These are phyloP conservation scores for Arrhamphus sclerolepis DNA, from an alignment of 2,797 vertebrate species.

Conservation along the genomic window DNA sequence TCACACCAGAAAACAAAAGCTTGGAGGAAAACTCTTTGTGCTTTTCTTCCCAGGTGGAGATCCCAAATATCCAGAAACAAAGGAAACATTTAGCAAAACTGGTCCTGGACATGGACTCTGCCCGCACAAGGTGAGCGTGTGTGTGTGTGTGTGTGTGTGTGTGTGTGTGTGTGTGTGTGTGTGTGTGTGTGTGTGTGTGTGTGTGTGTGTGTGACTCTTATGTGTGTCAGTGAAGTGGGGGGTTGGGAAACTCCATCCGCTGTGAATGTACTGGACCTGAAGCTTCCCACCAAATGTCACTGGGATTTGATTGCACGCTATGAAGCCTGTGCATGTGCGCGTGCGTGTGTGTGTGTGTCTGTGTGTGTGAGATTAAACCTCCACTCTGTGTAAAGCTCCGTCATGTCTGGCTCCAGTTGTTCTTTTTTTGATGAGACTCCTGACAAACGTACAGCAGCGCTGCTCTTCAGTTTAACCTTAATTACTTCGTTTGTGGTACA, in stretches of 20 bases:
- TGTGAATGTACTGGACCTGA: conserved; percentile 40
- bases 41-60: conserved; percentile 86
- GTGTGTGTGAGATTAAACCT: neutral
- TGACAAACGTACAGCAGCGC: neutral
- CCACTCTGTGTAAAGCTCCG: neutral
- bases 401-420: neutral
- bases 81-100: conserved; percentile 96
- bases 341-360: too few relatives aligned
- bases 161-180: neutral
- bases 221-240: too few relatives aligned
- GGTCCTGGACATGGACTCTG: conserved; percentile 97
- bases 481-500: neutral
- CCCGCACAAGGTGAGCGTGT: conserved; percentile 86
- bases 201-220: neutral
- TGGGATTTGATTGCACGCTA: conserved; percentile 42
- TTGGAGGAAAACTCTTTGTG: conserved; percentile 30
- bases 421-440: neutral
- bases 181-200: conserved; percentile 70
- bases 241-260: conserved; percentile 56
- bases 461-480: neutral
- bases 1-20: conserved; percentile 32
- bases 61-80: conserved; percentile 98
- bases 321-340: neutral
- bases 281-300: conserved; percentile 55
- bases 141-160: neutral